Evolutionary conservation across 2,113 vertebrate genomes (phyloP).

Genomic region (Lontra canadensis): DNA sequence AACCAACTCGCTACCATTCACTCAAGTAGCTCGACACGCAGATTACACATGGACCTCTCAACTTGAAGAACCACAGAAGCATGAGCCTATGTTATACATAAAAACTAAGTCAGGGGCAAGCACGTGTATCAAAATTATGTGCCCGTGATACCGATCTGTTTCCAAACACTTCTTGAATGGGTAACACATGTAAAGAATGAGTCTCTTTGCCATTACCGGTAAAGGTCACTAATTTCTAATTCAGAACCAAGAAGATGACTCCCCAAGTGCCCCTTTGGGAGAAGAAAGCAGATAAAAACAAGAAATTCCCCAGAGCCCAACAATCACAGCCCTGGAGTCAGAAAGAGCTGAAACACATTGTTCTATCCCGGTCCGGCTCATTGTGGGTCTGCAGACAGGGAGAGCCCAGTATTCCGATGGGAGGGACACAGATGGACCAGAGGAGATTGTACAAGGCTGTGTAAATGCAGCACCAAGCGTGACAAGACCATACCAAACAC

Average conservation of each 20-base stretch:
- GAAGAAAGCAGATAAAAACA: conserved; percentile 31
- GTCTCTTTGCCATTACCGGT: background rate
- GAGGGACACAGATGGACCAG: conserved; percentile 24
- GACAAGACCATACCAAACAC: background rate
- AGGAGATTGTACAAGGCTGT: background rate
- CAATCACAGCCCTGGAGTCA: background rate
- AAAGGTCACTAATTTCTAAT: conserved; percentile 43
- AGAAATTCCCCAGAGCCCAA: background rate
- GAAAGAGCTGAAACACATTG: background rate
- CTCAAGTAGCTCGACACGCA: background rate
- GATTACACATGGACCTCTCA: background rate
- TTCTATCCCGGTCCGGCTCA: background rate
- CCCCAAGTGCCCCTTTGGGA: background rate
- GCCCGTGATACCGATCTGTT: background rate
- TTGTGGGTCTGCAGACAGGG: background rate
- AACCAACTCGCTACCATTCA: background rate
- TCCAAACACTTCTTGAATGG: background rate
- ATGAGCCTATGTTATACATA: no score
- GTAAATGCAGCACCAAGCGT: background rate
- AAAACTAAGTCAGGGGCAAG: background rate
- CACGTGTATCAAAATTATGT: background rate
- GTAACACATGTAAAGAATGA: background rate
- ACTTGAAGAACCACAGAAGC: background rate
- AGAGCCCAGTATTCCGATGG: background rate
- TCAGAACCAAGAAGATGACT: conserved; percentile 16